phyloP scores from a whole-genome alignment of 2,113 vertebrate genomes.

The Gobiocypris rarus region DNA sequence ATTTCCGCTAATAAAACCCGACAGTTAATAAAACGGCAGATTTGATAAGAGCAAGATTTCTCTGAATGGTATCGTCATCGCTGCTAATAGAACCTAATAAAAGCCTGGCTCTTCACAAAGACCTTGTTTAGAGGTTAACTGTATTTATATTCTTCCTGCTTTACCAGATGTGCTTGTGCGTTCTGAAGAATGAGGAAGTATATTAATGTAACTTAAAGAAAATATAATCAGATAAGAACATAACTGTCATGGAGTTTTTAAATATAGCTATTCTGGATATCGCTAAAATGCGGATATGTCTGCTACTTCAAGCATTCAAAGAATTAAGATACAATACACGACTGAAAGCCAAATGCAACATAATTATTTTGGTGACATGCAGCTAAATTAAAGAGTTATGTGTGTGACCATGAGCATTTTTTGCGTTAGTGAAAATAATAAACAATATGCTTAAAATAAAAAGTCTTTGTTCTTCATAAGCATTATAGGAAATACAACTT shows the following conservation, averaged over 20 bases:
- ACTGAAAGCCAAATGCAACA: not conserved
- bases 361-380: conserved; percentile 15
- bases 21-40: not conserved
- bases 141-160: conserved; percentile 43
- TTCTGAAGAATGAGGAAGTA: conserved; percentile 7
- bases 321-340: not conserved
- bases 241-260: conserved; percentile 11
- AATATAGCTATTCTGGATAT: not conserved
- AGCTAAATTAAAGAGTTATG: conserved; percentile 7
- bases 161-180: conserved; percentile 47
- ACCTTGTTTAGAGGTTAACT: conserved; percentile 45
- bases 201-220: conserved; percentile 13
- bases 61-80: not conserved
- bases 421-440: not conserved
- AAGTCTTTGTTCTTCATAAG: not conserved
- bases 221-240: conserved; percentile 30
- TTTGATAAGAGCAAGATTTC: not conserved
- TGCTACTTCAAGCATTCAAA: not conserved
- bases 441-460: not conserved
- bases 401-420: conserved; percentile 13
- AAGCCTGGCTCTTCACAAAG: conserved; percentile 1
- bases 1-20: not conserved
- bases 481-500: not conserved
- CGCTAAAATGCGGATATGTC: conserved; percentile 7
- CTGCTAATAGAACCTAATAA: conserved; percentile 18